Conservation (phyloP, 2,797 vertebrate genomes). For the Momotus momota region DNA sequence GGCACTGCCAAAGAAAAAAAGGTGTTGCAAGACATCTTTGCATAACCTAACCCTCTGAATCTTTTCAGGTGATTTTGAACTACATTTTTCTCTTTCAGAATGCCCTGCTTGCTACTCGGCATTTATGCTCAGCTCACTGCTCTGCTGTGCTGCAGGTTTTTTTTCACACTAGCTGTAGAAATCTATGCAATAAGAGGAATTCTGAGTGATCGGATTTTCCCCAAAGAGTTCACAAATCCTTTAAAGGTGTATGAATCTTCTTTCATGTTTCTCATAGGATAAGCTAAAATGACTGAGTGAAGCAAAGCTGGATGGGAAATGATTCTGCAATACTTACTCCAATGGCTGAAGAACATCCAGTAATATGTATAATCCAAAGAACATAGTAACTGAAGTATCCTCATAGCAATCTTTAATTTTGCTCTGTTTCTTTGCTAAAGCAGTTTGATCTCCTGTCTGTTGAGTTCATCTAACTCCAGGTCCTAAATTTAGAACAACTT, state of each 20-base stretch:
- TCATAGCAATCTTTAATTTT: not conserved
- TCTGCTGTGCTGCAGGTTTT: not conserved
- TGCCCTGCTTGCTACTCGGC: not conserved
- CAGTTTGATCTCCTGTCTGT: not conserved
- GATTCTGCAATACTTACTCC: not conserved
- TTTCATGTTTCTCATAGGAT: not conserved
- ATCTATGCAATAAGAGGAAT: not conserved
- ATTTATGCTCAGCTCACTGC: not conserved
- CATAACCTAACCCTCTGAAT: not conserved
- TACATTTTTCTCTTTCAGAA: not conserved
- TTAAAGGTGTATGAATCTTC: not conserved
- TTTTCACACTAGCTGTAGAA: not conserved
- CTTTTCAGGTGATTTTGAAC: not conserved
- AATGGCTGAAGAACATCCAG: not conserved
- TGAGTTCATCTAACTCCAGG: not conserved
- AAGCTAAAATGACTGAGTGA: not conserved
- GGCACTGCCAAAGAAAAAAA: not conserved
- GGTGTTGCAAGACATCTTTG: not conserved
- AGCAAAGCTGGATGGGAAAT: not conserved
- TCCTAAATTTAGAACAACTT: not conserved
- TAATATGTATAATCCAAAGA: not conserved
- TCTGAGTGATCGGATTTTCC: conserved; percentile 10
- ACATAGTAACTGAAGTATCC: not conserved
- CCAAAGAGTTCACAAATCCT: not conserved
- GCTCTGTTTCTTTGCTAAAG: not conserved